phyloP scores from a whole-genome alignment of 1,140 invertebrate genomes.

The Mercenaria mercenaria region DNA sequence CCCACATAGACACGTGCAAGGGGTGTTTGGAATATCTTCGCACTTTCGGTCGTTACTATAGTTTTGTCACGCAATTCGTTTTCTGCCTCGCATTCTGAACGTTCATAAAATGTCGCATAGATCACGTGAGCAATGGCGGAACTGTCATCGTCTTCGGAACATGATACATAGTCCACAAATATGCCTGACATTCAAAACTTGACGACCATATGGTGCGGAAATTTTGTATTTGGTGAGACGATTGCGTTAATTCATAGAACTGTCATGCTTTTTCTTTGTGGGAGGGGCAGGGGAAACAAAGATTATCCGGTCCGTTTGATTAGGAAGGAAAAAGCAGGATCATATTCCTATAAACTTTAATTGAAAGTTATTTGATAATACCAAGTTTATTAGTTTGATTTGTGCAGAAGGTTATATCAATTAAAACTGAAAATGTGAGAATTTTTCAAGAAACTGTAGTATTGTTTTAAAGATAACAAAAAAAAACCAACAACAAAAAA shows the following conservation, averaged over 20 bases:
- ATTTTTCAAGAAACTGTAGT: too few relatives aligned
- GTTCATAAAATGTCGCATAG: slow-evolving; percentile 22
- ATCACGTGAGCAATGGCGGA: slow-evolving; percentile 19
- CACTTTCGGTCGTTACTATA: slow-evolving; percentile 4
- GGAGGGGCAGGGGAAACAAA: background rate
- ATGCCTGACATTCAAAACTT: slow-evolving; percentile 3
- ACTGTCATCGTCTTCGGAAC: background rate
- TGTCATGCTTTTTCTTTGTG: background rate
- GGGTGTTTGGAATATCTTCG: background rate
- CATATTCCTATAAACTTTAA: background rate
- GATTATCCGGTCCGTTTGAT: background rate
- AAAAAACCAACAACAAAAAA: too few relatives aligned
- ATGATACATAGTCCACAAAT: slow-evolving; percentile 16
- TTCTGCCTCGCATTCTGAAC: slow-evolving; percentile 13
- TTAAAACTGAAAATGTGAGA: background rate
- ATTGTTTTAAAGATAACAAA: too few relatives aligned
- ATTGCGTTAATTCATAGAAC: background rate
- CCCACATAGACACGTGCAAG: slow-evolving; percentile 21
- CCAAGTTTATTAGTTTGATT: background rate
- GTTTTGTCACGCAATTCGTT: slow-evolving; percentile 1
- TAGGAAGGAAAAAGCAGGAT: background rate
- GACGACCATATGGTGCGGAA: slow-evolving; percentile 29
- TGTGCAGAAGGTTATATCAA: background rate
- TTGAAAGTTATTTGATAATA: slow-evolving; percentile 10
- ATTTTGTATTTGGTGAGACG: slow-evolving; percentile 11